phyloP scores from a whole-genome alignment of 2,797 vertebrate species.

The Gymnopithys bicolor region DNA sequence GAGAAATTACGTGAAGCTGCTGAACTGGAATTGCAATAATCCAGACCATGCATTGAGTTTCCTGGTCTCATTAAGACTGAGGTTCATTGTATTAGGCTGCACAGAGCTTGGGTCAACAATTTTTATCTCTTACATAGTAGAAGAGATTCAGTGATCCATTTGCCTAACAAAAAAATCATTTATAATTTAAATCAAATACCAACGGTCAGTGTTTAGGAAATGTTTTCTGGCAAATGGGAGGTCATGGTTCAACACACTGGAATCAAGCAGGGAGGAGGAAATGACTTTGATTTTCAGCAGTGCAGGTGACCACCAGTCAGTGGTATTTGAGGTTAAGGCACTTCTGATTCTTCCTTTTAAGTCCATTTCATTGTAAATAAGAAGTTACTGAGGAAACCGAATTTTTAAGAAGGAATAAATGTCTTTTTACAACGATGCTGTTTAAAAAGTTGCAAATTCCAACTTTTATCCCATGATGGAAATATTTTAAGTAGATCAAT shows the following conservation, averaged over 20 bases:
- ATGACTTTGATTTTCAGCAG: not conserved
- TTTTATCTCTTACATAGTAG: slow-evolving; percentile 17
- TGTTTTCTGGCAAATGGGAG: not conserved
- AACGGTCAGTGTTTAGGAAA: not conserved
- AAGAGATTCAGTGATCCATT: not conserved
- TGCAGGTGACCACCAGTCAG: not conserved
- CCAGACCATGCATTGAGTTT: slow-evolving; percentile 17
- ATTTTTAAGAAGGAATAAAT: not conserved
- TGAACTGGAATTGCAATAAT: slow-evolving; percentile 64
- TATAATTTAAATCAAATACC: slow-evolving; percentile 38
- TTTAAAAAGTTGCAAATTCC: not conserved
- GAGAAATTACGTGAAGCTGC: slow-evolving; percentile 40
- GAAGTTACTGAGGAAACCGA: not conserved
- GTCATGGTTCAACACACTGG: not conserved
- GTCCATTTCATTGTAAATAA: not conserved
- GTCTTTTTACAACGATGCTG: not conserved
- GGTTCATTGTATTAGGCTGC: slow-evolving; percentile 33
- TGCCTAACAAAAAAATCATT: slow-evolving; percentile 7
- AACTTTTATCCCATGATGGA: not conserved
- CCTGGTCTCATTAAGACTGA: slow-evolving; percentile 51
- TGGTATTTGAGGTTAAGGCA: not conserved
- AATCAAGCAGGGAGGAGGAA: not conserved
- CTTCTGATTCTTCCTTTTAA: not conserved
- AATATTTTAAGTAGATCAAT: not conserved
- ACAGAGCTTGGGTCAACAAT: not conserved